Base-by-base conservation (phyloP, 2,797 vertebrate genomes). In the Falco novaeseelandiae region DNA sequence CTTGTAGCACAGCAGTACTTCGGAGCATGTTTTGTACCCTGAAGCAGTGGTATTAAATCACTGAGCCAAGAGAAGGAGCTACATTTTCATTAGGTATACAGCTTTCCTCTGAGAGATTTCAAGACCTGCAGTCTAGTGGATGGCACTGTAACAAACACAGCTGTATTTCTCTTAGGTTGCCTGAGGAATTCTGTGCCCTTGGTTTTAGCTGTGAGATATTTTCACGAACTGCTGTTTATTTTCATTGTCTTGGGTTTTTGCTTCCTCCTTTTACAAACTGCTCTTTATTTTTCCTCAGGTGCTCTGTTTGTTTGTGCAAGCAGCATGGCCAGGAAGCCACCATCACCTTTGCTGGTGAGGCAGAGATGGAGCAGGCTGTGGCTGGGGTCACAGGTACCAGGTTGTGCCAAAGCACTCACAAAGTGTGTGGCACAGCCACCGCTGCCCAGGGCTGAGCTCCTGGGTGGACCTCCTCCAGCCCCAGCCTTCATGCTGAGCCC, bases 351-450 rank as follows among this genome's bases (percentile, higher is more conserved):
- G 9, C 82, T 61, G 63, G 55, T 9, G 2, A 89, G 71, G 48
- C 34, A 65, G 36, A 46, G 74, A 27, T 10, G 48, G 34, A 69
- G 25, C 36, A 17, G 54, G 48, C 32, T 13, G 51, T 22, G 77
- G 6, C 58, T 54, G 48, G 18, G 40, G 11, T 78, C 54, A 29
- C n/a, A 49, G 65, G 42, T 46, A 81, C 30, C 21, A 15, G 12
- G 9, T 1, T 32, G 16, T 29, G 38, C 29, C 4, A 1, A 7
- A 55, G 77, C 48, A 18, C 13, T 27, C 46, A 40, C 1, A 0
- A 29, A 59, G 40, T 5, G 7, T 29, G 29, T 51, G 54, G 22
- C 67, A n/a, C 23, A 23, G 30, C 26, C 57, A 54, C 29, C 13
- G 2, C 46, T 18, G 27, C n/a, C 18, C 54, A 21, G 27, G 49